Percentiles rank a stretch among this genome's conserved stretches.
Evolutionary conservation across 2,888 invertebrate species (phyloP).

Genomic region (Euplexia lucipara): DNA sequence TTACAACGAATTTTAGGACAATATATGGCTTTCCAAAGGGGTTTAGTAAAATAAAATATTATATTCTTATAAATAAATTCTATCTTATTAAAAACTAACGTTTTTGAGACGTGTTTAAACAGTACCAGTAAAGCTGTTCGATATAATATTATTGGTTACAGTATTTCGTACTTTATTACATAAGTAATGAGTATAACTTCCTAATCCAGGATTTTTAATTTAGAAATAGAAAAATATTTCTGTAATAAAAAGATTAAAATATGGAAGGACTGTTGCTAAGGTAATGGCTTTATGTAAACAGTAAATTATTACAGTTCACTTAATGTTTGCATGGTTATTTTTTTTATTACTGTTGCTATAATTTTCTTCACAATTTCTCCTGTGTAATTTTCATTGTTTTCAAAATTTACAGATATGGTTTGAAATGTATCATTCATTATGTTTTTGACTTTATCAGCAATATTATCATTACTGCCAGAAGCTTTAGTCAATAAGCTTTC

Average conservation of each 20-base stretch:
- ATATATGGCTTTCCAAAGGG: background rate
- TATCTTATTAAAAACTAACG: background rate
- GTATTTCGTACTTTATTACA: background rate
- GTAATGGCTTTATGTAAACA: background rate
- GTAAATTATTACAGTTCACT: constrained; percentile 55
- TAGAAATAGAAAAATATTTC: constrained; percentile 3
- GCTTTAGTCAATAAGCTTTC: constrained; percentile 42
- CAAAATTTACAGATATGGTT: constrained; percentile 79
- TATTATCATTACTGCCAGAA: constrained; percentile 57
- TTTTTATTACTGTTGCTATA: constrained; percentile 81
- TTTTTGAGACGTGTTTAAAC: constrained; percentile 2
- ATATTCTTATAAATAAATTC: constrained; percentile 2
- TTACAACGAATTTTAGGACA: background rate
- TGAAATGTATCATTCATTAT: constrained; percentile 86
- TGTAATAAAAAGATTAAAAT: background rate
- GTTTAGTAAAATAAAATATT: background rate
- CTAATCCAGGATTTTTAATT: background rate
- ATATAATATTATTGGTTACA: background rate
- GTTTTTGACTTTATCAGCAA: constrained; percentile 75
- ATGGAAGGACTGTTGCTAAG: constrained; percentile 34
- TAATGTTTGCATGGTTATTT: constrained; percentile 79
- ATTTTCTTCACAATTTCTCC: constrained; percentile 79
- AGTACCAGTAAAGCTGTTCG: constrained; percentile 7
- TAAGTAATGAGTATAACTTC: background rate
- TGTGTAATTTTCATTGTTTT: constrained; percentile 73